Evolutionary conservation across 2,113 vertebrate species (phyloP), one percentile per base, ranked within the genome.

Genomic region (Ellobius talpinus): DNA sequence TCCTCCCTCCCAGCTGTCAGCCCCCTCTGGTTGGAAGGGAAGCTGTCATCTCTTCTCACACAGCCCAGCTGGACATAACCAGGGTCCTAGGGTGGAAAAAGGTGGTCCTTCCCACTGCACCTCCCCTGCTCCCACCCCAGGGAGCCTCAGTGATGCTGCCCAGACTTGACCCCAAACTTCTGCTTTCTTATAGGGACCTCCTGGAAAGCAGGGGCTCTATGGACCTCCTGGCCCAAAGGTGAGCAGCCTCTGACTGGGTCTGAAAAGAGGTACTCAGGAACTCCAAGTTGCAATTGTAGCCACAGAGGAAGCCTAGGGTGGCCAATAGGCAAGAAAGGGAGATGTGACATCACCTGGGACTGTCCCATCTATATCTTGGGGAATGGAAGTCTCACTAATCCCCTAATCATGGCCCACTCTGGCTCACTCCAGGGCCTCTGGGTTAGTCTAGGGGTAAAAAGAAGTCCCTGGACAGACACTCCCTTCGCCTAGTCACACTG

Each of bases 211-310:
- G 4, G 99, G 99, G 31, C 95, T 98, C 0, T 95, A 50, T 0
- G 99, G 99, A 58, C 97, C 97, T 0, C 93, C 98, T 0, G 99
- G 99, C 65, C 99, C 98, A 95, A 99, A 99, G 99, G 99, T 99
- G 98, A 98, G 98, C 79, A 21, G 31, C 52, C 21, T 47, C 12
- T 50, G 23, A 84, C 63, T 79, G 78, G 55, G 76, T 89, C 55
- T 78, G 42, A 39, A 74, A 52, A 23, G 45, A 33, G 21, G 12
- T 10, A 19, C 81, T 82, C 16, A 0, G 2, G 12, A 45, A 42
- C 26, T 76, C 9, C 17, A 7, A 45, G 58, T 36, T 39, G 14
- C 21, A 68, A 31, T 4, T 81, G 63, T 39, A 96, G 63, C 42
- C 63, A 17, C 16, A 63, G 61, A 78, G 77, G 58, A 70, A 47